phyloP scores from a whole-genome alignment of 2,888 invertebrate species.

The Ophioninae sp. region DNA sequence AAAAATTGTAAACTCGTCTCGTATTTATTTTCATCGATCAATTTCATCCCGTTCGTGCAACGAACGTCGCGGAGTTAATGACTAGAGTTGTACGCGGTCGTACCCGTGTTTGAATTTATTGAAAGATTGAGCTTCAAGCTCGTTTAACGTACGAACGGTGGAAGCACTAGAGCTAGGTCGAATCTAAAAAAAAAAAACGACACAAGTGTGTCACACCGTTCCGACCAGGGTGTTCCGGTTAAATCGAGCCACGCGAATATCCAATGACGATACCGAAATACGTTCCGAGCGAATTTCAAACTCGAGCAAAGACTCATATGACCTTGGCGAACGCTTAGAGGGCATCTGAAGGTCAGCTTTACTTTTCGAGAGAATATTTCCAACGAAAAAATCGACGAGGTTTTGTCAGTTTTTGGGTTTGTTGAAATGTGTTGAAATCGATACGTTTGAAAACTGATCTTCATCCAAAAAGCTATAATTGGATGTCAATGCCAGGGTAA shows the following conservation, averaged over 20 bases:
- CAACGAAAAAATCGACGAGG: too few relatives aligned
- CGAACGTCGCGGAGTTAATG: not conserved
- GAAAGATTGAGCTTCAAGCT: slow-evolving; percentile 3
- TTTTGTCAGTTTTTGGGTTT: too few relatives aligned
- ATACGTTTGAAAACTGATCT: too few relatives aligned
- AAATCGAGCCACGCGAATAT: not conserved
- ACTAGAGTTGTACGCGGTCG: slow-evolving; percentile 15
- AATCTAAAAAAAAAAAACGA: slow-evolving; percentile 23
- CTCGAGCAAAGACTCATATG: too few relatives aligned
- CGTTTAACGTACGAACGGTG: not conserved
- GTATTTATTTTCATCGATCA: not conserved
- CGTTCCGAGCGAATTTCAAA: not conserved
- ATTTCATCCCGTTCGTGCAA: not conserved
- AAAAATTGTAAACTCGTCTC: not conserved
- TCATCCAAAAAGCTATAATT: too few relatives aligned
- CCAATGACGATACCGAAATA: not conserved
- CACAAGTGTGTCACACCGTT: slow-evolving; percentile 5
- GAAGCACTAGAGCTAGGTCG: not conserved
- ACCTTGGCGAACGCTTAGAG: too few relatives aligned
- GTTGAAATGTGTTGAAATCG: too few relatives aligned
- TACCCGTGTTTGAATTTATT: not conserved
- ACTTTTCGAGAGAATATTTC: too few relatives aligned
- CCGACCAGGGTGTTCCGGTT: not conserved
- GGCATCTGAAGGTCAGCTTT: too few relatives aligned
- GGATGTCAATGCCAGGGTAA: too few relatives aligned